Conservation (phyloP, 2,888 invertebrate genomes). For the Polydrusus pterygomalis region DNA sequence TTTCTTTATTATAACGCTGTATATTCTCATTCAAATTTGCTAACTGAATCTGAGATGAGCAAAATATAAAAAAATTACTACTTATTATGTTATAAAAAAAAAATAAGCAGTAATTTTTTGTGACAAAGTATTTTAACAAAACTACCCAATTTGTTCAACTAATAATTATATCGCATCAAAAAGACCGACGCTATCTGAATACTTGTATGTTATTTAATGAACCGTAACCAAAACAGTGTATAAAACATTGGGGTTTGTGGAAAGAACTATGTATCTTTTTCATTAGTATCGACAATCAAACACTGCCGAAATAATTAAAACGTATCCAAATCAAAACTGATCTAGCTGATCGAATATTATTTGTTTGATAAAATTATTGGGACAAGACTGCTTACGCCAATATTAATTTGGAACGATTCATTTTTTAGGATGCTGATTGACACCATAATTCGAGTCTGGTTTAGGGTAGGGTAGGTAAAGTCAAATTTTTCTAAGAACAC, state of each 20-base stretch:
- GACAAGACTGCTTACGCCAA: conserved; percentile 15
- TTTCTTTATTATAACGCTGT: too few species aligned
- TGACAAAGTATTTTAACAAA: too few species aligned
- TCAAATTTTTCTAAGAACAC: too few species aligned
- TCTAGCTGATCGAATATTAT: conserved; percentile 24
- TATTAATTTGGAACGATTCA: background rate
- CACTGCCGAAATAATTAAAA: conserved; percentile 43
- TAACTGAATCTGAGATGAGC: too few species aligned
- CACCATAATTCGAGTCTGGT: too few species aligned
- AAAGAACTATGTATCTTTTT: conserved; percentile 21
- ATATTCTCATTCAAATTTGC: too few species aligned
- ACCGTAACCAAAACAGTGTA: conserved; percentile 36
- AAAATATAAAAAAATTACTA: too few species aligned
- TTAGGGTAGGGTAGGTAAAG: too few species aligned
- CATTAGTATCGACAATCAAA: conserved; percentile 33
- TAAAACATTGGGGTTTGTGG: conserved; percentile 2
- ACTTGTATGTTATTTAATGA: conserved; percentile 23
- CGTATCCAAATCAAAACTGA: conserved; percentile 26
- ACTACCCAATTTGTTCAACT: background rate
- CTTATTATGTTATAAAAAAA: too few species aligned
- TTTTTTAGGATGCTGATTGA: too few species aligned
- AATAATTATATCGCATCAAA: conserved; percentile 15
- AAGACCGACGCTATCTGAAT: conserved; percentile 15
- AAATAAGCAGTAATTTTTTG: too few species aligned
- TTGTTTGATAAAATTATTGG: conserved; percentile 27